phyloP scores from a whole-genome alignment of 2,888 invertebrate genomes.

The Lepidochitona cinerea region DNA sequence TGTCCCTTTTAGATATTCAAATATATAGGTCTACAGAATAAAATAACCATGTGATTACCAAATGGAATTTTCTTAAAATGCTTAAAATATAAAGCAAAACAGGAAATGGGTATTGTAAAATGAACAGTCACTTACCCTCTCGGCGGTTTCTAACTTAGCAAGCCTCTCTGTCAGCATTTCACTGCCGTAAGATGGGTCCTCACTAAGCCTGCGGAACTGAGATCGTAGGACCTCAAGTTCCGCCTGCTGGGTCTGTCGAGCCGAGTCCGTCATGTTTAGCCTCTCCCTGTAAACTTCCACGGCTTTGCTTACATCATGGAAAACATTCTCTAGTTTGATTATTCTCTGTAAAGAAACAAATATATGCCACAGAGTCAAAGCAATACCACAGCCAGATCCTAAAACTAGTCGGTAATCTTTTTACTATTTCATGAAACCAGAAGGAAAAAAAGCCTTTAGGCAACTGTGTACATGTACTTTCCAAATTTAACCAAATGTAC shows the following conservation, averaged over 20 bases:
- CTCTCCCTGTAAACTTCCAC: slow-evolving; percentile 8
- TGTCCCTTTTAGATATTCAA: too few relatives aligned
- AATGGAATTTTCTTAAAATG: too few relatives aligned
- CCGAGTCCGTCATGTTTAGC: slow-evolving; percentile 26
- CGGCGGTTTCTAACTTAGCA: slow-evolving; percentile 27
- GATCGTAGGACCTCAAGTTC: slow-evolving; percentile 36
- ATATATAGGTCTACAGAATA: too few relatives aligned
- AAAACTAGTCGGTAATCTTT: too few relatives aligned
- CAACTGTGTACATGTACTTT: too few relatives aligned
- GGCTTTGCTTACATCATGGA: not conserved
- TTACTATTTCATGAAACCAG: too few relatives aligned
- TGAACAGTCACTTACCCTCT: slow-evolving; percentile 23
- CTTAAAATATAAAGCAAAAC: not conserved
- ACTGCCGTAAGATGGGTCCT: slow-evolving; percentile 40
- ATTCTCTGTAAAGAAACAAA: not conserved
- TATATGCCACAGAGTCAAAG: too few relatives aligned
- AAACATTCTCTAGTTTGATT: not conserved
- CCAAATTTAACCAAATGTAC: too few relatives aligned
- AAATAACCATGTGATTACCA: too few relatives aligned
- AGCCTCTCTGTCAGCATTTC: slow-evolving; percentile 36
- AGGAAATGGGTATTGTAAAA: not conserved
- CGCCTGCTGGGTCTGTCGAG: slow-evolving; percentile 14
- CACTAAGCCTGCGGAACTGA: slow-evolving; percentile 36
- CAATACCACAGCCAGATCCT: too few relatives aligned
- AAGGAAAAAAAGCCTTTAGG: too few relatives aligned